Conservation (phyloP, 2,797 vertebrate genomes). For the Thunnus albacares region DNA sequence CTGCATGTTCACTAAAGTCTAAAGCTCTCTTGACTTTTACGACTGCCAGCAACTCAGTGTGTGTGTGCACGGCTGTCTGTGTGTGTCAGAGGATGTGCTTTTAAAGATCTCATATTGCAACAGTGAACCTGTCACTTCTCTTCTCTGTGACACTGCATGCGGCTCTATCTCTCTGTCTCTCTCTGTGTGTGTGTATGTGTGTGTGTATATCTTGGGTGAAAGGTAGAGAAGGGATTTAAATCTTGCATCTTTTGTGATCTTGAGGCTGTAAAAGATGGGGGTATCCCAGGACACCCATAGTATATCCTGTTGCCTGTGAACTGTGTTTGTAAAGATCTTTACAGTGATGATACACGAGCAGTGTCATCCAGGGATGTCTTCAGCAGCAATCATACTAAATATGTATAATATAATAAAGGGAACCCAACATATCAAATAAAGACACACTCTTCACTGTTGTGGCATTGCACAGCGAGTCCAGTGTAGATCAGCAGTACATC, state of each 20-base stretch:
- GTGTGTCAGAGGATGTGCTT: constrained; percentile 47
- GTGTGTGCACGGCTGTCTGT: constrained; percentile 1
- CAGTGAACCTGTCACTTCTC: constrained; percentile 65
- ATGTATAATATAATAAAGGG: not conserved
- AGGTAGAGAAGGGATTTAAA: not conserved
- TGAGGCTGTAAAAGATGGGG: too few relatives aligned
- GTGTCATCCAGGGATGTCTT: not conserved
- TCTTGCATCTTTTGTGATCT: not conserved
- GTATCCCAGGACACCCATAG: too few relatives aligned
- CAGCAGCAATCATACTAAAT: not conserved
- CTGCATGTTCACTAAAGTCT: not conserved
- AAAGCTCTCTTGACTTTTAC: constrained; percentile 11
- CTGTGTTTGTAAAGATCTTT: not conserved
- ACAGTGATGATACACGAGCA: not conserved
- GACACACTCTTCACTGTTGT: not conserved
- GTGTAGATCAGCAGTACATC: constrained; percentile 53
- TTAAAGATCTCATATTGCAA: constrained; percentile 57
- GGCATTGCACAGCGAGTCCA: not conserved
- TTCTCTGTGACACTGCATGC: constrained; percentile 23
- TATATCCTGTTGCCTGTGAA: not conserved
- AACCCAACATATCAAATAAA: not conserved
- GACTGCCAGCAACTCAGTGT: constrained; percentile 28
- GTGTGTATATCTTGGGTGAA: not conserved
- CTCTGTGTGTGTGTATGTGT: not conserved
- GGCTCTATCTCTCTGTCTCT: not conserved